A percentile compares a stretch with the other conserved stretches of the same genome.
These are phyloP conservation scores for Synanceia verrucosa DNA, from an alignment of 2,797 vertebrate species.

Conservation along the genomic window DNA sequence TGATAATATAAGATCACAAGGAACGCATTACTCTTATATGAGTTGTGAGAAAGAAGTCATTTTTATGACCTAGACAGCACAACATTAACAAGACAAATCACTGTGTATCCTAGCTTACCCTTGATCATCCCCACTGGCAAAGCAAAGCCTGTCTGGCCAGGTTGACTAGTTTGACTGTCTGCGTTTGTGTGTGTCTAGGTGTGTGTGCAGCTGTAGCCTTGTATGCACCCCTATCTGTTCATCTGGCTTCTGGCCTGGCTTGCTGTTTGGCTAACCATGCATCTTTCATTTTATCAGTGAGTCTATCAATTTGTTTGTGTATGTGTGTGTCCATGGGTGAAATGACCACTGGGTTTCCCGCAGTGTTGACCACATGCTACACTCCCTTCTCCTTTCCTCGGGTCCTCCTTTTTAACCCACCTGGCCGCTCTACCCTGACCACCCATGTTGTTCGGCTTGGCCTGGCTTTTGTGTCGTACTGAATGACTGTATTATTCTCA, in stretches of 20 bases:
- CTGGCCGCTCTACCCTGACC: slow-evolving; percentile 71
- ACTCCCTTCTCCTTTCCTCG: slow-evolving; percentile 40
- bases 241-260: slow-evolving; percentile 44
- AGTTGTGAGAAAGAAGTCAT: slow-evolving; percentile 18
- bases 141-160: slow-evolving; percentile 33
- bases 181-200: background rate
- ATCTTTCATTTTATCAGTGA: slow-evolving; percentile 61
- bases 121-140: slow-evolving; percentile 46
- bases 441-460: slow-evolving; percentile 65
- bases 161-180: slow-evolving; percentile 35
- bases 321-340: slow-evolving; percentile 73
- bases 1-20: slow-evolving; percentile 38
- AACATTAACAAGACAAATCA: slow-evolving; percentile 59
- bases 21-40: slow-evolving; percentile 50
- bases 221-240: slow-evolving; percentile 39
- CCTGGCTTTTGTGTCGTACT: slow-evolving; percentile 38
- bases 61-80: slow-evolving; percentile 28
- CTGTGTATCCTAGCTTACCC: slow-evolving; percentile 29
- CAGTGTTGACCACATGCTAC: slow-evolving; percentile 68
- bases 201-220: background rate
- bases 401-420: slow-evolving; percentile 43
- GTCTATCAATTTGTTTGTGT: slow-evolving; percentile 51
- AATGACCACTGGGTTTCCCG: slow-evolving; percentile 70
- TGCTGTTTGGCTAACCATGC: slow-evolving; percentile 63
- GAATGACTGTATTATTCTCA: slow-evolving; percentile 49